Conservation (phyloP, 1,140 invertebrate species). For the Amphibalanus amphitrite region DNA sequence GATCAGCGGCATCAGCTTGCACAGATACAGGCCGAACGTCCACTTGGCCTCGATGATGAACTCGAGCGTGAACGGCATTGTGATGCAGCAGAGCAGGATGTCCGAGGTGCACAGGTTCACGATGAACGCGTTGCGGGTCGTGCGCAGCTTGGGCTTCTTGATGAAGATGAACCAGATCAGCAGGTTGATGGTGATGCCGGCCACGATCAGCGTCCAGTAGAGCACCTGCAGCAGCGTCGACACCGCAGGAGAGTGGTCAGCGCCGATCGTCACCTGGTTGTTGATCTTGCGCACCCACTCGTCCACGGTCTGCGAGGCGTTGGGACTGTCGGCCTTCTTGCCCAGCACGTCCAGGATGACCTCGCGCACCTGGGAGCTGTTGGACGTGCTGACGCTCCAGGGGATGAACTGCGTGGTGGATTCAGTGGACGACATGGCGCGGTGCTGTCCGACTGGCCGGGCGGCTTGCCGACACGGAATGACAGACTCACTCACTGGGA, state of each 20-base stretch:
- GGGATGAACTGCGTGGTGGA: too few relatives aligned
- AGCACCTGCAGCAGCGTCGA: slow-evolving; percentile 12
- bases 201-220: slow-evolving; percentile 26
- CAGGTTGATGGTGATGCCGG: slow-evolving; percentile 27
- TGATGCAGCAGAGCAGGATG: slow-evolving; percentile 36
- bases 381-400: neutral
- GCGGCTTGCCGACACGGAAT: too few relatives aligned
- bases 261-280: slow-evolving; percentile 6
- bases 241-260: slow-evolving; percentile 8
- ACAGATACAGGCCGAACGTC: slow-evolving; percentile 30
- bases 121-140: slow-evolving; percentile 41
- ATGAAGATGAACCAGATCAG: slow-evolving; percentile 28
- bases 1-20: slow-evolving; percentile 36
- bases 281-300: neutral
- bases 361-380: neutral
- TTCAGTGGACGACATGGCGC: too few relatives aligned
- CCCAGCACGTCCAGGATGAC: neutral
- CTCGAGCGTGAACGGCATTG: slow-evolving; percentile 39
- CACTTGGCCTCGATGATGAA: slow-evolving; percentile 24
- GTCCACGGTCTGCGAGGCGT: neutral
- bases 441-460: neutral
- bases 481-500: too few relatives aligned
- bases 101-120: slow-evolving; percentile 40
- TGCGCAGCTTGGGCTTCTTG: slow-evolving; percentile 28
- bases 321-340: neutral